These are phyloP conservation scores for Atethmia centrago DNA, from an alignment of 2,888 invertebrate species.

Conservation along the genomic window DNA sequence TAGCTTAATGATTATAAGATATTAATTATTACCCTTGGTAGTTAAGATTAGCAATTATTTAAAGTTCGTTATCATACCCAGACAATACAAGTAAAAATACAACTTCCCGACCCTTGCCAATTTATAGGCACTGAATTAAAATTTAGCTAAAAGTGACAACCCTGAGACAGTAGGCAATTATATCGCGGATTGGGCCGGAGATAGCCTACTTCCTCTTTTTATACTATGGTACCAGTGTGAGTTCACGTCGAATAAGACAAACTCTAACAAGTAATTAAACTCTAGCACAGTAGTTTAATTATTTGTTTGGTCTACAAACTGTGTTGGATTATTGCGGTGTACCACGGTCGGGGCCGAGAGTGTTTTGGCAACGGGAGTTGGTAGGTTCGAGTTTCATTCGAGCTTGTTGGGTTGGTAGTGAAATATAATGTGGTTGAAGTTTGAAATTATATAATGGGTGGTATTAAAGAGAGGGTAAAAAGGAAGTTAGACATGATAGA, in stretches of 20 bases:
- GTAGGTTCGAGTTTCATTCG: slow-evolving; percentile 49
- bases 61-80: no score
- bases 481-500: neutral
- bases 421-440: slow-evolving; percentile 7
- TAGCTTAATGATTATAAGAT: no score
- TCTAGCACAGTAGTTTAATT: slow-evolving; percentile 85
- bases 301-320: slow-evolving; percentile 86
- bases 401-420: slow-evolving; percentile 7
- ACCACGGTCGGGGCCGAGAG: slow-evolving; percentile 53
- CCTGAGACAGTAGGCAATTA: no score
- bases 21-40: no score
- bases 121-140: no score
- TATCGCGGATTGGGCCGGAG: no score
- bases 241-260: slow-evolving; percentile 72
- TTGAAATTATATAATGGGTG: neutral
- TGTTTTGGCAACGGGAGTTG: slow-evolving; percentile 33
- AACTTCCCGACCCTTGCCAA: no score
- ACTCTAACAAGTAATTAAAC: slow-evolving; percentile 89
- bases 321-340: slow-evolving; percentile 71
- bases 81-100: no score
- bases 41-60: no score
- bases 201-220: no score
- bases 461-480: neutral
- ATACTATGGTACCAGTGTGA: slow-evolving; percentile 39
- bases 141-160: no score